Base-by-base conservation (phyloP, 1,140 invertebrate genomes). In the Caerostris darwini region DNA sequence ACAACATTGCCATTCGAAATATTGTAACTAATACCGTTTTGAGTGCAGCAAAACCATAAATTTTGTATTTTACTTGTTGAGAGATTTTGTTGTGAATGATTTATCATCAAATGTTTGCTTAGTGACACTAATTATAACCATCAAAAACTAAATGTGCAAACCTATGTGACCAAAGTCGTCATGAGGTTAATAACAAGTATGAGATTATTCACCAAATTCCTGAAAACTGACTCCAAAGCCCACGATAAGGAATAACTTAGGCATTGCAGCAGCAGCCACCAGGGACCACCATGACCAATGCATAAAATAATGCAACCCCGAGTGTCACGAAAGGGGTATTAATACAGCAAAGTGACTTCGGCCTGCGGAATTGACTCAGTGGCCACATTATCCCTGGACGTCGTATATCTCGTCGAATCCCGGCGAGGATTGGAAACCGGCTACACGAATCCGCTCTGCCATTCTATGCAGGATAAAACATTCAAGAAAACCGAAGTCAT, bases 391-490 rank as follows among this genome's bases (percentile, higher is more conserved):
- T 12, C n/a, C 57, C 5, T 17, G 54, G 56, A 53, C 59, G 64
- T 14, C 87, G 19, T 58, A 5, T 56, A 57, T 90, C 56, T 69
- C 81, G 7, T 69, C 17, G 4, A 90, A 12, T 90, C 88, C 64
- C 87, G 19, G 10, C 57, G 53, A 8, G 7, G 59, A 57, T 56
- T 17, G 58, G 58, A 61, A 34, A 2, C 17, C 8, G 7, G 58
- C n/a, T 50, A 34, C 87, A 90, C 61, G 87, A 57, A 85, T 58
- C 61, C 53, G n/a, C 71, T n/a, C 56, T 53, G 67, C 77, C 71
- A 61, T 2, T 87, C 64, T 34, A 14, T 67, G 54, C 34, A 50
- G 50, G 69, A 93, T 93, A 71, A 93, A 93, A 93, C 82, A 93
- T 93, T 93, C 91, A 91, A 69, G 67, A 19, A 67, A 59, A 82